These are phyloP conservation scores for Hirundo rustica DNA, from an alignment of 2,797 vertebrate species.

Conservation along the genomic window DNA sequence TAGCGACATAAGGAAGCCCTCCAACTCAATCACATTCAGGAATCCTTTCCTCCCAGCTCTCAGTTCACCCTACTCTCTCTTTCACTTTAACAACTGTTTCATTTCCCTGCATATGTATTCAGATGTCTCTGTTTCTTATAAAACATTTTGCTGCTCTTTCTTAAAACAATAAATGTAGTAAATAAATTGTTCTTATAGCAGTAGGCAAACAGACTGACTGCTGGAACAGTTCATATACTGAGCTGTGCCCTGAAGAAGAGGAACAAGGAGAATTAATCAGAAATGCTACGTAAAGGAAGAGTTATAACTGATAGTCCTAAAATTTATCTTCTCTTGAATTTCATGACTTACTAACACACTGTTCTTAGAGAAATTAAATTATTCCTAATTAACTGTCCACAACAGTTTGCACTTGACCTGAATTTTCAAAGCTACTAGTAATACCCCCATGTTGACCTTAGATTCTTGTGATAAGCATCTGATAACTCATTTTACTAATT, in stretches of 20 bases:
- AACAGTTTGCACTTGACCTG: background rate
- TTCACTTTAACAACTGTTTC: background rate
- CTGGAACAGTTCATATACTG: background rate
- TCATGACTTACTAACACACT: background rate
- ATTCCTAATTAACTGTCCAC: background rate
- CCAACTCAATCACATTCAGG: background rate
- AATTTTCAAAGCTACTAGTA: background rate
- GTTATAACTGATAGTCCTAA: background rate
- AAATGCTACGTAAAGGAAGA: background rate
- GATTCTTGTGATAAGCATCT: background rate
- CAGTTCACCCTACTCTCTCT: background rate
- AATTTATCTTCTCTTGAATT: background rate
- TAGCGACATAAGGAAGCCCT: background rate
- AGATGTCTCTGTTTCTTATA: background rate
- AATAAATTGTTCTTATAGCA: constrained; percentile 24
- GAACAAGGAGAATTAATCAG: background rate
- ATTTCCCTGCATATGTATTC: background rate
- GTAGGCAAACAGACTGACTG: background rate
- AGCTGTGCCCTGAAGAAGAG: background rate
- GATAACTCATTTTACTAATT: background rate
- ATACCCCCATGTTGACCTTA: background rate
- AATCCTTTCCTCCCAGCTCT: background rate
- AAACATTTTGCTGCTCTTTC: background rate
- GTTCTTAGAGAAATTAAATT: background rate
- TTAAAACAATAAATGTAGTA: background rate